Base-by-base conservation (phyloP, 1,140 invertebrate species). In the Apis dorsata region DNA sequence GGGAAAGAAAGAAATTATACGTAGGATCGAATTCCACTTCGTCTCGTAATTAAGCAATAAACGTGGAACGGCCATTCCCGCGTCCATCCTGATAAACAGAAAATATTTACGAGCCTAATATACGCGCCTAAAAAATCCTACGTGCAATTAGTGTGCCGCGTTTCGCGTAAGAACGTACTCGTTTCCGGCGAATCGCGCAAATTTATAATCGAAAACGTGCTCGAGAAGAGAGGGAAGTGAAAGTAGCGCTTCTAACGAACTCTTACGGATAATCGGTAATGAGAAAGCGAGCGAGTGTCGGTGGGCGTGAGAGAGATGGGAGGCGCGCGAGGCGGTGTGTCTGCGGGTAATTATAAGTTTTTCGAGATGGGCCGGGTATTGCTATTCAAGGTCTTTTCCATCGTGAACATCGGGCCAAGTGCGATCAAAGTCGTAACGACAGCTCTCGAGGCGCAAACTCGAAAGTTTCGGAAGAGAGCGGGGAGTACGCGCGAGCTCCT, bases 331-430 rank as follows among this genome's bases (percentile, higher is more conserved):
- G 24, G 34, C 76, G 53, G 4, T 73, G 77, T 65, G 60, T 77
- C 76, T 72, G 76, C 63, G 49, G 72, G 72, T 79, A 86, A 88
- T 88, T 88, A 88, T 79, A 88, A 88, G 84, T 88, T 86, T 79
- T 83, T 75, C 68, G 65, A 51, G 59, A 60, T 86, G 82, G 72
- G 53, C 51, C n/a, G 63, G 78, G 34, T 81, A 88, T 86, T 71
- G 63, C 57, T 34, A 78, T 83, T 81, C 84, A 83, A 83, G 68
- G 77, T 65, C 65, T 17, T 59, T 44, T 44, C 34, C 12, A 34
- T 34, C 15, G 21, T 0, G 34, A 57, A n/a, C 62, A 60, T 51
- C 44, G 81, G 65, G 68, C 59, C 57, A 66, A 79, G 51, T 65
- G 72, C 57, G 55, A 78, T 70, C 82, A 75, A 73, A 71, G 71